These are phyloP conservation scores for Chaenogobius annularis DNA, from an alignment of 2,113 vertebrate species.

Conservation along the genomic window DNA sequence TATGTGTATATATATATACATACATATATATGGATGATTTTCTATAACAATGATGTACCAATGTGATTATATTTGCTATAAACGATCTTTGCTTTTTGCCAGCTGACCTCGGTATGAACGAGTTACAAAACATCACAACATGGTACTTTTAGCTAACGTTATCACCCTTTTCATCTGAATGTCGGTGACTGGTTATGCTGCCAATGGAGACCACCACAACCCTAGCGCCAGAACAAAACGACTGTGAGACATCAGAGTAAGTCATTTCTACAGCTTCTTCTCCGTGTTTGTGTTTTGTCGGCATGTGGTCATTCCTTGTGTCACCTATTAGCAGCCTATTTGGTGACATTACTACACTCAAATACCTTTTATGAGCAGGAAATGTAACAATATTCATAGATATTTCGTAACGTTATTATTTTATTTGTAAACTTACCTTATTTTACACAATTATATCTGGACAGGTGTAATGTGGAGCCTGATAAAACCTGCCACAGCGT, in stretches of 20 bases:
- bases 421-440: neutral
- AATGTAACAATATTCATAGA: neutral
- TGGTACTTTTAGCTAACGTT: neutral
- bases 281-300: neutral
- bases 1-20: neutral
- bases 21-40: no score
- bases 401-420: neutral
- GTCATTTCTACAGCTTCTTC: conserved; percentile 22
- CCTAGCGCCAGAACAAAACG: conserved; percentile 57
- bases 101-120: conserved; percentile 41
- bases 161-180: neutral
- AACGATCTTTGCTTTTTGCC: conserved; percentile 40
- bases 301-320: neutral
- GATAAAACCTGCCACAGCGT: neutral
- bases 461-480: neutral
- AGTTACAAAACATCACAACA: conserved; percentile 67
- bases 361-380: neutral
- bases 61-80: fast-evolving
- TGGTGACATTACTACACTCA: neutral
- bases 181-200: conserved; percentile 27
- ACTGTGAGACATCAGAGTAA: conserved; percentile 73
- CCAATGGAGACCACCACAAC: conserved; percentile 46
- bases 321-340: neutral
- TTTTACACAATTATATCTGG: neutral
- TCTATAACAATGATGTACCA: neutral